These are phyloP conservation scores for Ahaetulla prasina DNA, from an alignment of 2,113 vertebrate genomes.

Conservation along the genomic window DNA sequence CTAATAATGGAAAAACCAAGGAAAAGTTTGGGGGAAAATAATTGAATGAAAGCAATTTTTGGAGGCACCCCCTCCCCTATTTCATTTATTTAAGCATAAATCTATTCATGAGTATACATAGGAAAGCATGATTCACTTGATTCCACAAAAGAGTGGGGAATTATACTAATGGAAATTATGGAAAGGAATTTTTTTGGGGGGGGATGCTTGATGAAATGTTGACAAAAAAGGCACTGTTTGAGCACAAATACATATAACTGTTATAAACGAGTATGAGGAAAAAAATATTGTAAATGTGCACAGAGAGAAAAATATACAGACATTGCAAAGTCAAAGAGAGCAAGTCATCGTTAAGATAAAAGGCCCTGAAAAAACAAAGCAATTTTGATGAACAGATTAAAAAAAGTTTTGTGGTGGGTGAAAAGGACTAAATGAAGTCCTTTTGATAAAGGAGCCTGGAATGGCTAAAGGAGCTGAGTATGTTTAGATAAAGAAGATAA, in stretches of 20 bases:
- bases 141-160: neutral
- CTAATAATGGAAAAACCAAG: neutral
- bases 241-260: no score
- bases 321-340: no score
- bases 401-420: no score
- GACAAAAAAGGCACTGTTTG: no score
- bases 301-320: no score
- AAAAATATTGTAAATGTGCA: no score
- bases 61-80: neutral
- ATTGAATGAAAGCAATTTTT: neutral
- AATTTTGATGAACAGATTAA: no score
- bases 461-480: neutral
- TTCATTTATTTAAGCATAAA: neutral
- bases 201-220: no score
- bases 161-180: neutral
- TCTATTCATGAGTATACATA: neutral
- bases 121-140: neutral
- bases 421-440: no score
- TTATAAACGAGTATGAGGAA: no score
- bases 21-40: neutral
- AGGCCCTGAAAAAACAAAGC: no score
- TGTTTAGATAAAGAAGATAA: neutral
- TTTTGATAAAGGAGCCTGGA: neutral
- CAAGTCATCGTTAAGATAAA: no score
- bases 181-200: neutral